phyloP scores from a whole-genome alignment of 2,888 invertebrate species.

The Pollenia amentaria region DNA sequence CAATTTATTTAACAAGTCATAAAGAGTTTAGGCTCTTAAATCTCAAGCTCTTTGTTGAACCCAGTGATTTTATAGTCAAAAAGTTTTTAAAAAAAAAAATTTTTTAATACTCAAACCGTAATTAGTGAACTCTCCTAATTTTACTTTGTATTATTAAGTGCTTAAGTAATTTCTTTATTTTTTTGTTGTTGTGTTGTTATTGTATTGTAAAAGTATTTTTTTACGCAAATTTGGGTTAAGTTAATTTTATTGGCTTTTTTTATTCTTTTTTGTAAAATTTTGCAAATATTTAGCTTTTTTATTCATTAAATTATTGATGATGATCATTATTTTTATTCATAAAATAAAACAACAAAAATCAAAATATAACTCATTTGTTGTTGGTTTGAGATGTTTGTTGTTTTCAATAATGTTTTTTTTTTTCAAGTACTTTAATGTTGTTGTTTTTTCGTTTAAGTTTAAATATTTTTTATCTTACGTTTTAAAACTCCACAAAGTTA shows the following conservation, averaged over 20 bases:
- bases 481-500: conserved; percentile 65
- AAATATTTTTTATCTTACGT: conserved; percentile 59
- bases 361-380: conserved; percentile 26
- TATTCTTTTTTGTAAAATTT: conserved; percentile 25
- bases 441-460: conserved; percentile 14
- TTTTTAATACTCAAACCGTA: neutral
- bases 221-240: conserved; percentile 61
- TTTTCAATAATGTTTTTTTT: conserved; percentile 24
- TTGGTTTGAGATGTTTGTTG: conserved; percentile 4
- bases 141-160: conserved; percentile 27
- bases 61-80: no score
- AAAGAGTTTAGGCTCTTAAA: no score
- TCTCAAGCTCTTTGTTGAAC: no score
- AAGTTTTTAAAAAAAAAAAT: neutral
- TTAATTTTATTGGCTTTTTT: conserved; percentile 56
- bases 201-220: conserved; percentile 50
- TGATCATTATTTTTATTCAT: neutral
- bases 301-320: conserved; percentile 30
- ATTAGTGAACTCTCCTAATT: conserved; percentile 15
- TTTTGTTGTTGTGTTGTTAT: conserved; percentile 24
- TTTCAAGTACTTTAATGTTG: conserved; percentile 3
- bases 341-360: neutral
- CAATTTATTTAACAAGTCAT: no score
- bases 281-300: conserved; percentile 41
- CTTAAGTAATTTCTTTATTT: conserved; percentile 32